Evolutionary conservation across 1,140 invertebrate species (phyloP).

Genomic region (Panonychus citri): DNA sequence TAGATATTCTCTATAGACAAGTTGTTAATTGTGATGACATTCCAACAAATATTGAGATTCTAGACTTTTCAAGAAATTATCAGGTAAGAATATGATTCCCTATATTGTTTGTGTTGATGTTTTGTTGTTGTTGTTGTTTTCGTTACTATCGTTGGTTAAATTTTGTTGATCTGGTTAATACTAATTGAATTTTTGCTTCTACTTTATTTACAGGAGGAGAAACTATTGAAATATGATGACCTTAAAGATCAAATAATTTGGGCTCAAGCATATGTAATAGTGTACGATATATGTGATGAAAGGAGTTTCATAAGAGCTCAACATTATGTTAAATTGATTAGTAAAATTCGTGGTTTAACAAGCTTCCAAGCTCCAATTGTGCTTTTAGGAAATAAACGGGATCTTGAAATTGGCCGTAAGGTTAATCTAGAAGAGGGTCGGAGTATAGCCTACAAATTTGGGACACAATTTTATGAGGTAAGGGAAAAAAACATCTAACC

Average conservation of each 20-base stretch:
- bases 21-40: neutral
- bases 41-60: neutral
- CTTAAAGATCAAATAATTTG: conserved; percentile 34
- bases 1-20: neutral
- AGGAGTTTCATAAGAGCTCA: conserved; percentile 39
- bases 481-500: neutral
- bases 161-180: neutral
- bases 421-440: conserved; percentile 24
- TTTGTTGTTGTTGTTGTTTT: too few relatives aligned
- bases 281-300: conserved; percentile 49
- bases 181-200: neutral
- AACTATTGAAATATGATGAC: conserved; percentile 13
- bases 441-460: conserved; percentile 19
- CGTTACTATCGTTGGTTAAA: neutral
- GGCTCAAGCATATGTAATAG: conserved; percentile 48
- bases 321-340: neutral
- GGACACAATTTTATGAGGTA: conserved; percentile 23
- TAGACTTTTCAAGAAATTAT: neutral
- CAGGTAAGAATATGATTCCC: neutral
- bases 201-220: neutral
- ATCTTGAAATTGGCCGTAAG: conserved; percentile 46
- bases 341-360: neutral
- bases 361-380: conserved; percentile 26
- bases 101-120: neutral
- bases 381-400: conserved; percentile 46